Conservation (phyloP, 92 coral and sea anemone species). For the Paramuricea clavata region DNA sequence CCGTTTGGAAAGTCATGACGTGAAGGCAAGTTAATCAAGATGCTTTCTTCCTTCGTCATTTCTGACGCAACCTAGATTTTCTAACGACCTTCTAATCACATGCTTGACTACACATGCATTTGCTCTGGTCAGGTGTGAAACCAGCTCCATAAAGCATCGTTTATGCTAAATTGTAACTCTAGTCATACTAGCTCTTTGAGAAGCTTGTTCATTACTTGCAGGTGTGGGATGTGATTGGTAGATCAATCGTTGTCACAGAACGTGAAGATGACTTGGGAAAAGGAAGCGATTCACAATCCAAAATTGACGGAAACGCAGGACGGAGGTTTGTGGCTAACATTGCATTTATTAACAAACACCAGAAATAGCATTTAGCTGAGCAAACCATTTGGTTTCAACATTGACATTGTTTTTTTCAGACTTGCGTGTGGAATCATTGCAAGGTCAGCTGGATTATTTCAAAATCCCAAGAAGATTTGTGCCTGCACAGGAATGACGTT, state of each 20-base stretch:
- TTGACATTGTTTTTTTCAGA: constrained; percentile 61
- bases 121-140: background rate
- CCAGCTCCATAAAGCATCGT: background rate
- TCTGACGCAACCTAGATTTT: background rate
- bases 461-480: constrained; percentile 92
- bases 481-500: constrained; percentile 91
- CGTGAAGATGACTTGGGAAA: constrained; percentile 91
- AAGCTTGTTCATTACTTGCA: constrained; percentile 30
- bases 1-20: constrained; percentile 78
- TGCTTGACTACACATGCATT: too few species aligned
- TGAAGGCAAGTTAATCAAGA: constrained; percentile 70
- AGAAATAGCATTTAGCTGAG: too few species aligned
- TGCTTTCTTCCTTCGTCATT: too few species aligned
- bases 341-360: too few species aligned
- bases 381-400: background rate
- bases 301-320: constrained; percentile 88
- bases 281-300: constrained; percentile 70
- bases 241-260: constrained; percentile 88
- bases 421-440: constrained; percentile 98
- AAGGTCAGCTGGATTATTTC: constrained; percentile 97
- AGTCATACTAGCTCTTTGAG: too few species aligned
- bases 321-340: constrained; percentile 83
- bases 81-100: background rate
- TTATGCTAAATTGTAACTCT: too few species aligned
- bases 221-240: constrained; percentile 99